phyloP scores from a whole-genome alignment of 2,113 vertebrate species.

The Empidonax alnorum region DNA sequence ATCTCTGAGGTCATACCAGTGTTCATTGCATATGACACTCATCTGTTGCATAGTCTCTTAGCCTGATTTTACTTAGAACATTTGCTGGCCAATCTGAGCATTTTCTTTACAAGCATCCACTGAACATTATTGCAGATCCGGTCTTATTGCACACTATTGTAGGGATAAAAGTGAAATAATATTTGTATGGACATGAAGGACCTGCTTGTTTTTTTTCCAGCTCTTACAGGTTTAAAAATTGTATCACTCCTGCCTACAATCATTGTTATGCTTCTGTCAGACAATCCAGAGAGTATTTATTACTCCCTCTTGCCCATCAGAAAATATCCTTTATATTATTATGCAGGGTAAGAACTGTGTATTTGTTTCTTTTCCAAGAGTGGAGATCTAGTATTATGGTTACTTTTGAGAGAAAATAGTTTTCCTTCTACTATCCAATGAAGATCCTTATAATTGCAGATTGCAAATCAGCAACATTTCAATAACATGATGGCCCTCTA shows the following conservation, averaged over 20 bases:
- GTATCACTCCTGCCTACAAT: background rate
- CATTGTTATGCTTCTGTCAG: background rate
- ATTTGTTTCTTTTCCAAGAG: background rate
- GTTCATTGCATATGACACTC: background rate
- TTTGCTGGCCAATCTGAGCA: fast-evolving
- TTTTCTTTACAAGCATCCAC: background rate
- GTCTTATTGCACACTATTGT: background rate
- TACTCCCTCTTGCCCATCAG: background rate
- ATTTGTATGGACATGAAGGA: background rate
- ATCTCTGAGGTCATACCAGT: background rate
- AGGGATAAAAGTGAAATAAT: background rate
- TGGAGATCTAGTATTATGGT: background rate
- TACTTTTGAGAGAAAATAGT: background rate
- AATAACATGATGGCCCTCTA: background rate
- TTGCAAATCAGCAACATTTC: constrained; percentile 5
- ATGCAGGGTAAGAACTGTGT: background rate
- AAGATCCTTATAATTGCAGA: constrained; percentile 16
- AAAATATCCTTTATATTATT: constrained; percentile 6
- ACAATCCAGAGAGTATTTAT: background rate
- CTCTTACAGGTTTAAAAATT: background rate
- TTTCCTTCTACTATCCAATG: background rate
- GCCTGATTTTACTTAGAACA: background rate
- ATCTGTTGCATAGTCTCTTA: background rate
- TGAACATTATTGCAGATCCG: background rate
- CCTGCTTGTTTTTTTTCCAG: background rate